phyloP scores from a whole-genome alignment of 92 coral and sea anemone species.

The Pocillopora grandis region DNA sequence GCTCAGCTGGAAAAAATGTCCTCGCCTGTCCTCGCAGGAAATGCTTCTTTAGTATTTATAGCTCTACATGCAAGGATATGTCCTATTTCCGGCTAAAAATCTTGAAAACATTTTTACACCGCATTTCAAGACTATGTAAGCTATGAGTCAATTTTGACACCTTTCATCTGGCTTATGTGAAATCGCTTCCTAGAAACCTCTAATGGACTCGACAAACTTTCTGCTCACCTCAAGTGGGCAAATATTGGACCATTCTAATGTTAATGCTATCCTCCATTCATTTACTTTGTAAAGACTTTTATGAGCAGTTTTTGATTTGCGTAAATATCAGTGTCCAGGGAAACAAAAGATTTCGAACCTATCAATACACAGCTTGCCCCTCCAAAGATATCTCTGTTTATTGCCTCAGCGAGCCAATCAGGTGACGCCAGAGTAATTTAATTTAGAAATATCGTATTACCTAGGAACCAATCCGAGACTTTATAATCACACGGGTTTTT shows the following conservation, averaged over 20 bases:
- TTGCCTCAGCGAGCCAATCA: constrained; percentile 67
- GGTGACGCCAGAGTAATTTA: constrained; percentile 41
- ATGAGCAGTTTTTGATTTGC: constrained; percentile 14
- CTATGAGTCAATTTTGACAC: constrained; percentile 51
- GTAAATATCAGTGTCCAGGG: constrained; percentile 56
- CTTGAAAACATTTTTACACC: constrained; percentile 37
- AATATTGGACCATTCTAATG: constrained; percentile 85
- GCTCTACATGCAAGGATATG: constrained; percentile 55
- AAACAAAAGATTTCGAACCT: constrained; percentile 61
- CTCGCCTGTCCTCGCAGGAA: constrained; percentile 72
- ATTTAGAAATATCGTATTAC: constrained; percentile 77
- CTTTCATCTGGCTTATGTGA: constrained; percentile 56
- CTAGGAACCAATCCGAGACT: constrained; percentile 67
- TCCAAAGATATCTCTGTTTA: constrained; percentile 46
- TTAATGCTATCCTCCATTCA: constrained; percentile 63
- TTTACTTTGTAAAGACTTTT: constrained; percentile 50
- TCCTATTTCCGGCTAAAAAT: constrained; percentile 66
- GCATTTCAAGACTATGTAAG: constrained; percentile 59
- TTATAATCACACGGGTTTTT: constrained; percentile 76
- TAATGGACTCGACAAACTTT: constrained; percentile 66
- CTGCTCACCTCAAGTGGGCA: constrained; percentile 57
- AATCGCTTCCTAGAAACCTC: constrained; percentile 34
- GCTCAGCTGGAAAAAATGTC: constrained; percentile 42
- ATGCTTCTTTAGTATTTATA: constrained; percentile 68
- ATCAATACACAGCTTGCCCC: constrained; percentile 30